Percentiles rank a stretch among this genome's conserved stretches.
phyloP scores from a whole-genome alignment of 2,113 vertebrate species.

The Lycaon pictus region DNA sequence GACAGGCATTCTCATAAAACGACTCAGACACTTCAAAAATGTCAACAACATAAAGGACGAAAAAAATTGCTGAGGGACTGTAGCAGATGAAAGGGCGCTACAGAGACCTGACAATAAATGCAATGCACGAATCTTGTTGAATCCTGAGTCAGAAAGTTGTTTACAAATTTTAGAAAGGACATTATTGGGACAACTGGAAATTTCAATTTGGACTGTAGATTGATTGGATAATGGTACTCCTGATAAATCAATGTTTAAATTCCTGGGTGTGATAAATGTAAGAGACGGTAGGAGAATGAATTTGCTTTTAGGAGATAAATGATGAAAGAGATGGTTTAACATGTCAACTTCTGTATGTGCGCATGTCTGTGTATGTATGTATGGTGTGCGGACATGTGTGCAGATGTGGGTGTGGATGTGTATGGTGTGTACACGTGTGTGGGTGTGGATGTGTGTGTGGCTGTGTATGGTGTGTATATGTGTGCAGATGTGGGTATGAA shows the following conservation, averaged over 20 bases:
- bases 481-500: too few relatives aligned
- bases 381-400: too few relatives aligned
- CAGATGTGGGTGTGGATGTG: too few relatives aligned
- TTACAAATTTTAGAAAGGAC: slow-evolving; percentile 1
- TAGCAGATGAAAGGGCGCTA: background rate
- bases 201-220: background rate
- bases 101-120: background rate
- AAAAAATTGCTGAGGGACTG: background rate
- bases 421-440: background rate
- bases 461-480: too few relatives aligned
- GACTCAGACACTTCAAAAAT: background rate
- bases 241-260: background rate
- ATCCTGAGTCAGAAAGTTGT: background rate
- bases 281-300: background rate
- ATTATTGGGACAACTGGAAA: background rate
- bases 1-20: slow-evolving; percentile 13
- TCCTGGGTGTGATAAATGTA: background rate
- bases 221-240: background rate
- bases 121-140: background rate
- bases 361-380: too few relatives aligned
- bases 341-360: background rate
- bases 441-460: too few relatives aligned
- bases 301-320: background rate
- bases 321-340: background rate
- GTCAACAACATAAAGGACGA: background rate